Percentiles rank a stretch among this genome's conserved stretches.
phyloP scores from a whole-genome alignment of 2,888 invertebrate genomes.

The Gerris lacustris region DNA sequence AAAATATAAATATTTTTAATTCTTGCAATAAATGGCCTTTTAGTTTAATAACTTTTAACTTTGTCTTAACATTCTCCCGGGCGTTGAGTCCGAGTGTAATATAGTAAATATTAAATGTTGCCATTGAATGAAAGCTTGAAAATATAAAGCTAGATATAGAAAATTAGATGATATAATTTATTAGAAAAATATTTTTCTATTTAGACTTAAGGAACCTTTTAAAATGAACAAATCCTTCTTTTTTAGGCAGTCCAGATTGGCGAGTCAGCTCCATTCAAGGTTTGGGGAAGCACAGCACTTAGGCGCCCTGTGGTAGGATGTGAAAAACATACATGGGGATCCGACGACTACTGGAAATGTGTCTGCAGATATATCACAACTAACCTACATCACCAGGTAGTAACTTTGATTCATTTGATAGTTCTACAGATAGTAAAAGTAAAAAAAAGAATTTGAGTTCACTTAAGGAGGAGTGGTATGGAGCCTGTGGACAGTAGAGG shows the following conservation, averaged over 20 bases:
- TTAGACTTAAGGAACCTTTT: not conserved
- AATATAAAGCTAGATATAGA: too few species aligned
- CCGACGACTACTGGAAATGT: constrained; percentile 58
- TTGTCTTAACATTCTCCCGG: too few species aligned
- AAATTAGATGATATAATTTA: too few species aligned
- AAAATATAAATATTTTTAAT: too few species aligned
- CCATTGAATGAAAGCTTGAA: too few species aligned
- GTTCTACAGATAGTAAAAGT: not conserved
- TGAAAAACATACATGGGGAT: constrained; percentile 44
- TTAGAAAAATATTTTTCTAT: not conserved
- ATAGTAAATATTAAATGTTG: too few species aligned
- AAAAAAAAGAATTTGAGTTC: not conserved
- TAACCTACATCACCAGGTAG: constrained; percentile 55
- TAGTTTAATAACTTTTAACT: too few species aligned
- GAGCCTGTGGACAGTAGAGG: too few species aligned
- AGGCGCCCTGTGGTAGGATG: constrained; percentile 32
- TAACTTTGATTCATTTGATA: constrained; percentile 31
- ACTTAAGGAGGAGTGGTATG: too few species aligned
- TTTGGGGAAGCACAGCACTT: not conserved
- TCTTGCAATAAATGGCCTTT: too few species aligned
- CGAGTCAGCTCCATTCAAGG: not conserved
- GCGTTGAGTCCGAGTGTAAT: too few species aligned
- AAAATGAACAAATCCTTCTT: not conserved
- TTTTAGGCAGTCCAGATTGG: not conserved
- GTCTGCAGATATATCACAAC: constrained; percentile 52